Evolutionary conservation across 2,797 vertebrate species (phyloP).

Genomic region (Sarcophilus harrisii): DNA sequence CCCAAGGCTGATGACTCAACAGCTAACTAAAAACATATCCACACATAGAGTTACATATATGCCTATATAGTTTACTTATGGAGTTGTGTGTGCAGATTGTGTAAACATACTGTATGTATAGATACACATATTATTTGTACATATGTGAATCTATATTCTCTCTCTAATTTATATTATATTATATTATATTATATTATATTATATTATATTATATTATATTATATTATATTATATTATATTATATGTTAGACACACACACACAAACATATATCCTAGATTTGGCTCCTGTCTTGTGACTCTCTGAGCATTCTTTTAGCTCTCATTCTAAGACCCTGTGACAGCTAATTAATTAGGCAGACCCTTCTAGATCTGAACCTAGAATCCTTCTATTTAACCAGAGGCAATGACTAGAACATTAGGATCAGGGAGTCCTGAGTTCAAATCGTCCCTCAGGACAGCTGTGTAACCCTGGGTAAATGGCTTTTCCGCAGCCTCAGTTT

Average conservation of each 20-base stretch:
- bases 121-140: neutral
- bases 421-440: neutral
- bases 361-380: neutral
- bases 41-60: neutral
- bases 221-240: too few relatives aligned
- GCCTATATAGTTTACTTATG: neutral
- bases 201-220: too few relatives aligned
- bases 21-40: neutral
- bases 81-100: neutral
- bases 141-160: neutral
- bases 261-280: neutral
- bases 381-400: neutral
- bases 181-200: too few relatives aligned
- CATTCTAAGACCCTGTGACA: neutral
- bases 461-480: neutral
- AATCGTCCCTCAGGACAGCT: neutral
- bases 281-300: neutral
- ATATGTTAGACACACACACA: too few relatives aligned
- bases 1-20: slow-evolving; percentile 75
- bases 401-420: neutral
- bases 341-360: neutral
- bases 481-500: neutral
- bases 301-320: neutral
- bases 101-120: neutral
- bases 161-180: too few relatives aligned